Conservation (phyloP, 1,140 invertebrate genomes). For the Phenacoccus solenopsis region DNA sequence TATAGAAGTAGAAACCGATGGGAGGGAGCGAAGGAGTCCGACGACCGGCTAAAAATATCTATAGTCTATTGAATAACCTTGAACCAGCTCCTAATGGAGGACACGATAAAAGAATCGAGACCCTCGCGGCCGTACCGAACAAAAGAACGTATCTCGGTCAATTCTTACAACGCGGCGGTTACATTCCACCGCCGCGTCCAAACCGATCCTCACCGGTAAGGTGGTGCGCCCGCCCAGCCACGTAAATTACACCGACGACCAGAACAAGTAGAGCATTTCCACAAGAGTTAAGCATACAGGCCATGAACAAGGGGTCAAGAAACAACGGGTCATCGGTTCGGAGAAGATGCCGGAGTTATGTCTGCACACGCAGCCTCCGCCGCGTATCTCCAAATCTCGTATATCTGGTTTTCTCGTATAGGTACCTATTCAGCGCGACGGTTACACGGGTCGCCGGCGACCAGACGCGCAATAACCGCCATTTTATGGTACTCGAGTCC, state of each 20-base stretch:
- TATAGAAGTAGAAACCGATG: too few species aligned
- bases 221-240: background rate
- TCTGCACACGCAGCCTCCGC: too few species aligned
- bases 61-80: background rate
- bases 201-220: background rate
- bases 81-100: background rate
- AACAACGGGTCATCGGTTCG: background rate
- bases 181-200: too few species aligned
- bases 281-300: background rate
- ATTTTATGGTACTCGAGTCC: too few species aligned
- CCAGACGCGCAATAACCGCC: too few species aligned
- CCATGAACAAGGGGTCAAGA: background rate
- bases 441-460: too few species aligned
- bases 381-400: too few species aligned
- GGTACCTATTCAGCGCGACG: too few species aligned
- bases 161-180: too few species aligned
- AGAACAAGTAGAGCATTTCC: background rate
- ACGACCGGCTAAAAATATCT: background rate
- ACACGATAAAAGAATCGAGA: background rate
- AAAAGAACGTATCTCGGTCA: constrained; percentile 1
- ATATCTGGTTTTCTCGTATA: too few species aligned
- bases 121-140: background rate
- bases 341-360: background rate
- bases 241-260: background rate
- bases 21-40: background rate